Percentiles rank a stretch among this genome's conserved stretches.
phyloP scores from a whole-genome alignment of 2,113 vertebrate genomes.

The Oxyura jamaicensis region DNA sequence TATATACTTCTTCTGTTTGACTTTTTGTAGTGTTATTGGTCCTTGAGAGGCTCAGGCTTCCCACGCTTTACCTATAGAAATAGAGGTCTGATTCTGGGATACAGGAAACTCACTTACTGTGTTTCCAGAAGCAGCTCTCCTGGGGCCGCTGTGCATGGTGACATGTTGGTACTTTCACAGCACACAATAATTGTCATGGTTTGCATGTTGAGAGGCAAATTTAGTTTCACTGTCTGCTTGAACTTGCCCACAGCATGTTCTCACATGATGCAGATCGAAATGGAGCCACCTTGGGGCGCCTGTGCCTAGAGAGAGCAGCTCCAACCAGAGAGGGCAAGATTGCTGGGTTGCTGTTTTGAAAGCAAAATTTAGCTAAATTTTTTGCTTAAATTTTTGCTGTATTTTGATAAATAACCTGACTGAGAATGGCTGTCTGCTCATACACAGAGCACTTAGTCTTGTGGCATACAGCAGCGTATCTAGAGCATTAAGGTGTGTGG shows the following conservation, averaged over 20 bases:
- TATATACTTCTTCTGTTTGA: neutral
- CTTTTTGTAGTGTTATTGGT: neutral
- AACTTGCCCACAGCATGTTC: neutral
- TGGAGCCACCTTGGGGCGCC: neutral
- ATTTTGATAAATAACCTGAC: neutral
- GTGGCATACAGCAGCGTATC: neutral
- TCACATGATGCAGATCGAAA: neutral
- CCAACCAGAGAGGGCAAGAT: conserved; percentile 2
- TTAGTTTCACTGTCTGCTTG: neutral
- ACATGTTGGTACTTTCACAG: neutral
- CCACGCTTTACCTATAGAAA: fast-evolving
- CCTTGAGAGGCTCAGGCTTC: neutral
- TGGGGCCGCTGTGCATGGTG: fast-evolving
- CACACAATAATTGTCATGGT: neutral
- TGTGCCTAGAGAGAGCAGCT: conserved; percentile 16
- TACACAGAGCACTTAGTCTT: neutral
- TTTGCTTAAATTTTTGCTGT: too few species aligned
- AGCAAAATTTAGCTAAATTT: neutral
- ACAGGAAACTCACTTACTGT: neutral
- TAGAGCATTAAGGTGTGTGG: conserved; percentile 18
- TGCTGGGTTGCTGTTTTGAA: neutral
- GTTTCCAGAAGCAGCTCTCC: conserved; percentile 21
- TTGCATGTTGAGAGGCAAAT: neutral
- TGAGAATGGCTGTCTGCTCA: neutral
- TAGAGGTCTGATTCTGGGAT: neutral